Percentiles rank a stretch among this genome's conserved stretches.
phyloP scores from a whole-genome alignment of 2,888 invertebrate species.

The Abrostola triplasia region DNA sequence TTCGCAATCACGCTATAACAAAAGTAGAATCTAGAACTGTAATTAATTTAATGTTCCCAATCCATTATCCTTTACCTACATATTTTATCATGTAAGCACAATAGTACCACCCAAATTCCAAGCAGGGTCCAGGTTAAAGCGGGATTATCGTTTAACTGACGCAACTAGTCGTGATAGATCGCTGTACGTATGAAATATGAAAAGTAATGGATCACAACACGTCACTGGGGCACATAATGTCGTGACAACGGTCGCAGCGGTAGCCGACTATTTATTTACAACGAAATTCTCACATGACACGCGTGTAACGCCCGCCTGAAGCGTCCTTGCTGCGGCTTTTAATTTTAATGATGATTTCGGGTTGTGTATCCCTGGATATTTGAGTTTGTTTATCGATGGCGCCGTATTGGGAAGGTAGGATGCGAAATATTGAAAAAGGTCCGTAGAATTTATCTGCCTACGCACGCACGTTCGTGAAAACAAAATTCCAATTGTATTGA shows the following conservation, averaged over 20 bases:
- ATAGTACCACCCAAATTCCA: neutral
- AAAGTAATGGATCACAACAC: conserved; percentile 62
- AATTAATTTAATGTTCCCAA: too few species aligned
- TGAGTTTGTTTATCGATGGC: conserved; percentile 36
- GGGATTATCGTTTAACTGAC: conserved; percentile 24
- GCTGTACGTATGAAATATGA: conserved; percentile 54
- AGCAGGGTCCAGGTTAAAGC: too few species aligned
- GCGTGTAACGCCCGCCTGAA: conserved; percentile 51
- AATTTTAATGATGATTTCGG: conserved; percentile 56
- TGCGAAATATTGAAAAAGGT: conserved; percentile 31
- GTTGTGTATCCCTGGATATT: conserved; percentile 28
- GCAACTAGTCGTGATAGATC: conserved; percentile 43
- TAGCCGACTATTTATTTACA: conserved; percentile 71
- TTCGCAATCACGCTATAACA: neutral
- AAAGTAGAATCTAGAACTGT: neutral
- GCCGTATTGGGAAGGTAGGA: conserved; percentile 21
- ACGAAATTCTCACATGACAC: conserved; percentile 63
- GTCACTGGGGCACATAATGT: conserved; percentile 67
- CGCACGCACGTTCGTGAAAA: neutral
- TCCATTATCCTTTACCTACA: too few species aligned
- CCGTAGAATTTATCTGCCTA: neutral
- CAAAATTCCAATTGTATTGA: neutral
- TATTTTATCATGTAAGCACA: neutral
- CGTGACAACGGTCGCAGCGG: conserved; percentile 68
- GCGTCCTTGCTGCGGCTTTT: conserved; percentile 58